phyloP scores from a whole-genome alignment of 2,797 vertebrate species.

The Dryobates pubescens region DNA sequence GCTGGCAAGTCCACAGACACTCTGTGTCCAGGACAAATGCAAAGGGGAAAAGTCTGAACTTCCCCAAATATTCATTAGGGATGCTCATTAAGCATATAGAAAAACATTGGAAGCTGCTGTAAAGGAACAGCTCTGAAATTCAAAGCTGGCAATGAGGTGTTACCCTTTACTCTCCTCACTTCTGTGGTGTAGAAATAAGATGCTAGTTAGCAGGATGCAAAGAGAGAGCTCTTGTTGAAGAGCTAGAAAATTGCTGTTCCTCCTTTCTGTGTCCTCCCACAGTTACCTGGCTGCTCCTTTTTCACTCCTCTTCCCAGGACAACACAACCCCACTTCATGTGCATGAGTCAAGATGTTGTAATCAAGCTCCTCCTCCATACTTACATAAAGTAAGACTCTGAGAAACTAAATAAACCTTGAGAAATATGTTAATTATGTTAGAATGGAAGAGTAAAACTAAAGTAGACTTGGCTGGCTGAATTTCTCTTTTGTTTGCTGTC shows the following conservation, averaged over 20 bases:
- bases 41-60: background rate
- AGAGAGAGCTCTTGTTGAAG: background rate
- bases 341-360: background rate
- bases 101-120: background rate
- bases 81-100: background rate
- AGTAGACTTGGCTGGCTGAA: background rate
- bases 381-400: background rate
- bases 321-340: background rate
- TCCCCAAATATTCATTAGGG: background rate
- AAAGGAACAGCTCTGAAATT: background rate
- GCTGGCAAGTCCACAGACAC: background rate
- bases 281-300: background rate
- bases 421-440: constrained; percentile 25
- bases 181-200: background rate
- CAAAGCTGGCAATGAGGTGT: background rate
- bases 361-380: background rate
- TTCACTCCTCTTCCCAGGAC: background rate
- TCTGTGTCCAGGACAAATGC: background rate
- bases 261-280: background rate
- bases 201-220: background rate
- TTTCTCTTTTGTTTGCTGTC: constrained; percentile 28
- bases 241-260: background rate
- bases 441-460: constrained; percentile 41
- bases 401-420: constrained; percentile 36
- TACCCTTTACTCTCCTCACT: background rate